Conservation (phyloP, 2,113 vertebrate species). For the Synchiropus splendidus region DNA sequence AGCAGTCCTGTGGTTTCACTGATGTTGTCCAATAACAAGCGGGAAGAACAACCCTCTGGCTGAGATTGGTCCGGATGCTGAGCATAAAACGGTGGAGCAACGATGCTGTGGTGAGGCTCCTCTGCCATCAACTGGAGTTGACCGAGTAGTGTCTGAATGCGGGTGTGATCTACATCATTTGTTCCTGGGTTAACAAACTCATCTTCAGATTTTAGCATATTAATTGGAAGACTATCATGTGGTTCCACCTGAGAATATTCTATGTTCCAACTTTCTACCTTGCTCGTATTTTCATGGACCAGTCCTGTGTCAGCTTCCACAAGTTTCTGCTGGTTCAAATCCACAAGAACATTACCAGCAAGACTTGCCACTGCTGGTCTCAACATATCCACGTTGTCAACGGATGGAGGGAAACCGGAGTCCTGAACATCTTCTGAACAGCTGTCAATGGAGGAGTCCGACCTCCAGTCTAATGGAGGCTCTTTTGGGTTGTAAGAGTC, state of each 20-base stretch:
- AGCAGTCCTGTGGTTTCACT: conserved; percentile 69
- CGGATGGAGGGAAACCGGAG: conserved; percentile 20
- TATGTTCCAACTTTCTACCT: neutral
- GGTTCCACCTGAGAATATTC: conserved; percentile 3
- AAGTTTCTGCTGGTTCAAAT: conserved; percentile 11
- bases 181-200: neutral
- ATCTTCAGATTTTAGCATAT: conserved; percentile 6
- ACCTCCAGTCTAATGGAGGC: conserved; percentile 71
- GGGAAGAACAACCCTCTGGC: conserved; percentile 8
- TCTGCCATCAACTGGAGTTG: conserved; percentile 64
- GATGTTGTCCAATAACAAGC: conserved; percentile 2
- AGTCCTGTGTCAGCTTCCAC: conserved; percentile 3
- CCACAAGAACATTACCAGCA: conserved; percentile 1
- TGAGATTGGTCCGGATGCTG: conserved; percentile 41
- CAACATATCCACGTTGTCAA: conserved; percentile 23
- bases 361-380: conserved; percentile 8
- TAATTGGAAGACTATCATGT: neutral
- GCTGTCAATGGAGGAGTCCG: conserved; percentile 63
- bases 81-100: neutral
- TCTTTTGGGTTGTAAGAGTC: conserved; percentile 56
- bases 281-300: neutral
- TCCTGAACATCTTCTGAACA: conserved; percentile 48
- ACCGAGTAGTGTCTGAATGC: conserved; percentile 67
- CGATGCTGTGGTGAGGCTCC: neutral
- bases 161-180: conserved; percentile 58